Percentiles rank a stretch among this genome's conserved stretches.
These are phyloP conservation scores for Styela clava DNA, from an alignment of 23 tunicate genomes.

Conservation along the genomic window DNA sequence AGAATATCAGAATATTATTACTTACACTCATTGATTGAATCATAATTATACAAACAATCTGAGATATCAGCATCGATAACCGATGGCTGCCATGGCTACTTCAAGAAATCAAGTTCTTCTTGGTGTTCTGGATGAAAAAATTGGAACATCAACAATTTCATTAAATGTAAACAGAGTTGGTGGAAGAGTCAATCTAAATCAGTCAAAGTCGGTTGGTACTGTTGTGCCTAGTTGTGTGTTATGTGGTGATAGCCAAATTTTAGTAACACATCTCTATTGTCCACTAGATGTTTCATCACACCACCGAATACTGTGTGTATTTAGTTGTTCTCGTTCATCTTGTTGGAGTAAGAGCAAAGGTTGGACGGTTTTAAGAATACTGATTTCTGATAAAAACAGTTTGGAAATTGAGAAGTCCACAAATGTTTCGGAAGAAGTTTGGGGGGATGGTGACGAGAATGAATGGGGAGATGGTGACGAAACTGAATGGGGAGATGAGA, in stretches of 20 bases:
- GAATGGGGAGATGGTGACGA: slow-evolving; percentile 34
- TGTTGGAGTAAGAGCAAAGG: slow-evolving; percentile 33
- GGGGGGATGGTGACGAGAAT: slow-evolving; percentile 36
- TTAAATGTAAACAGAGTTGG: slow-evolving; percentile 23
- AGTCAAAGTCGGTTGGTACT: not conserved
- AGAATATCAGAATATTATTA: no score
- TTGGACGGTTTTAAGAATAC: slow-evolving; percentile 3
- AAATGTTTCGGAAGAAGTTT: not conserved
- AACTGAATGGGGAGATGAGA: not conserved
- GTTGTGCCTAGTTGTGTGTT: not conserved
- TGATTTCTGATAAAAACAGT: not conserved
- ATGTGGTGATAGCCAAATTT: not conserved
- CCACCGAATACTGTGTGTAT: slow-evolving; percentile 26
- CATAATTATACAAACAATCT: no score
- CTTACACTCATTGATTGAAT: no score
- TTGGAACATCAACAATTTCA: slow-evolving; percentile 4
- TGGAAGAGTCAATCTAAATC: slow-evolving; percentile 10
- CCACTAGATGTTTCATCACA: slow-evolving; percentile 31
- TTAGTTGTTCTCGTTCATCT: slow-evolving; percentile 14
- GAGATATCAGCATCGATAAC: no score
- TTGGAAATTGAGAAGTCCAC: not conserved
- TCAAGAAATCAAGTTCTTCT: slow-evolving; percentile 9
- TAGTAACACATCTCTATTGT: slow-evolving; percentile 32
- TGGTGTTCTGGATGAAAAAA: slow-evolving; percentile 36
- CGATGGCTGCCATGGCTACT: no score